These are phyloP conservation scores for Acronicta alni DNA, from an alignment of 2,888 invertebrate species.

Conservation along the genomic window DNA sequence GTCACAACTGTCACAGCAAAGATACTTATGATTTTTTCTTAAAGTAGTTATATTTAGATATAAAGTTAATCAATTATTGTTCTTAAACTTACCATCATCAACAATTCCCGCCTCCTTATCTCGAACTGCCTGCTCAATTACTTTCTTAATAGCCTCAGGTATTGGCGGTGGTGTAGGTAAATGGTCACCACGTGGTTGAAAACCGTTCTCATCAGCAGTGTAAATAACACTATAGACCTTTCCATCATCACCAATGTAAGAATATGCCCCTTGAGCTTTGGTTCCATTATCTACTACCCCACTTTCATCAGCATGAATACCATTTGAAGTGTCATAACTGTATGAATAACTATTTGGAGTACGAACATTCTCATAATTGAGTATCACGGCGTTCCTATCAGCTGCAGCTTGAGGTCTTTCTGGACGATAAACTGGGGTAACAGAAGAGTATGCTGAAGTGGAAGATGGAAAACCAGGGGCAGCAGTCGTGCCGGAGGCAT, in stretches of 20 bases:
- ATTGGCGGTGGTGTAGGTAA: slow-evolving; percentile 81
- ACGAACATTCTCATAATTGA: slow-evolving; percentile 71
- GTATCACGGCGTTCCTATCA: slow-evolving; percentile 73
- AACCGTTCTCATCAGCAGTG: slow-evolving; percentile 83
- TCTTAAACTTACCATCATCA: slow-evolving; percentile 73
- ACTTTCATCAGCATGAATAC: slow-evolving; percentile 79
- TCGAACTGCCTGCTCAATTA: slow-evolving; percentile 73
- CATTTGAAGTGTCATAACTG: slow-evolving; percentile 80
- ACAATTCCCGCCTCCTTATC: slow-evolving; percentile 72
- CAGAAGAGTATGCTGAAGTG: slow-evolving; percentile 5
- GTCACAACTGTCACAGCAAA: slow-evolving; percentile 9
- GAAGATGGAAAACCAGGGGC: slow-evolving; percentile 5
- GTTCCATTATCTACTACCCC: slow-evolving; percentile 75
- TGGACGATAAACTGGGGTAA: slow-evolving; percentile 31
- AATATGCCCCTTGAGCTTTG: slow-evolving; percentile 76
- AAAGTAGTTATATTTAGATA: no score
- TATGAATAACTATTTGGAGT: slow-evolving; percentile 76
- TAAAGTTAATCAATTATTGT: background rate
- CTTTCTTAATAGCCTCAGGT: slow-evolving; percentile 76
- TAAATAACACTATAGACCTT: slow-evolving; percentile 75
- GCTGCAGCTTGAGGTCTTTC: slow-evolving; percentile 68
- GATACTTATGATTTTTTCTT: background rate
- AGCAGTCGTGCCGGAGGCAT: slow-evolving; percentile 17
- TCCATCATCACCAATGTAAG: slow-evolving; percentile 82
- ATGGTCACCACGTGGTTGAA: slow-evolving; percentile 77